phyloP scores from a whole-genome alignment of 2,888 invertebrate species.

The Plusia festucae region DNA sequence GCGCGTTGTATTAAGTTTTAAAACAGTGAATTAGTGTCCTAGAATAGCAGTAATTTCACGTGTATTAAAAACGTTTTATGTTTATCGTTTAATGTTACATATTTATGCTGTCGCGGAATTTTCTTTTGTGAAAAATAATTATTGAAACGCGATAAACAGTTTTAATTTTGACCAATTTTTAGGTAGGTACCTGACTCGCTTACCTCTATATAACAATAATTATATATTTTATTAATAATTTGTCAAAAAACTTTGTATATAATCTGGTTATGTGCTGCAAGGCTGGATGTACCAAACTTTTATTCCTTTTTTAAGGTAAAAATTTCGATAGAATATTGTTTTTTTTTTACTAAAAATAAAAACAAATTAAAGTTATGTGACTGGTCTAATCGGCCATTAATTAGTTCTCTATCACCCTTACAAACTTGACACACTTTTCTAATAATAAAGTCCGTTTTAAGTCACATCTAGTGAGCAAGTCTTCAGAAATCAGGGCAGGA shows the following conservation, averaged over 20 bases:
- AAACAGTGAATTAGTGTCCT: neutral
- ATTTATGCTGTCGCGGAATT: neutral
- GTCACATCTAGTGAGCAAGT: conserved; percentile 33
- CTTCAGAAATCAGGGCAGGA: conserved; percentile 75
- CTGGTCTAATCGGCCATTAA: too few relatives aligned
- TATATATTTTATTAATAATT: too few relatives aligned
- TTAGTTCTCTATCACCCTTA: conserved; percentile 32
- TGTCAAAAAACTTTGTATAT: neutral
- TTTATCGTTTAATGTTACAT: neutral
- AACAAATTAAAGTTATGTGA: too few relatives aligned
- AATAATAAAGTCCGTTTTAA: conserved; percentile 14
- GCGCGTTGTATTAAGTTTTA: neutral
- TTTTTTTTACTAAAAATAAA: too few relatives aligned
- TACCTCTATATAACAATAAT: too few relatives aligned
- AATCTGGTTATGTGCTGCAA: neutral
- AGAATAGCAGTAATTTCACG: neutral
- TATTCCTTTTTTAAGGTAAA: too few relatives aligned
- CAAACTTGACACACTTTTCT: conserved; percentile 41
- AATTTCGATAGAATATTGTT: too few relatives aligned
- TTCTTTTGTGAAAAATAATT: neutral
- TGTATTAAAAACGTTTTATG: neutral
- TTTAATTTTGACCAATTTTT: too few relatives aligned
- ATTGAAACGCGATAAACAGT: too few relatives aligned
- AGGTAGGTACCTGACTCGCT: too few relatives aligned
- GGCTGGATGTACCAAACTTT: too few relatives aligned